Evolutionary conservation across 2,797 vertebrate species (phyloP).

Genomic region (Fundulus diaphanus): DNA sequence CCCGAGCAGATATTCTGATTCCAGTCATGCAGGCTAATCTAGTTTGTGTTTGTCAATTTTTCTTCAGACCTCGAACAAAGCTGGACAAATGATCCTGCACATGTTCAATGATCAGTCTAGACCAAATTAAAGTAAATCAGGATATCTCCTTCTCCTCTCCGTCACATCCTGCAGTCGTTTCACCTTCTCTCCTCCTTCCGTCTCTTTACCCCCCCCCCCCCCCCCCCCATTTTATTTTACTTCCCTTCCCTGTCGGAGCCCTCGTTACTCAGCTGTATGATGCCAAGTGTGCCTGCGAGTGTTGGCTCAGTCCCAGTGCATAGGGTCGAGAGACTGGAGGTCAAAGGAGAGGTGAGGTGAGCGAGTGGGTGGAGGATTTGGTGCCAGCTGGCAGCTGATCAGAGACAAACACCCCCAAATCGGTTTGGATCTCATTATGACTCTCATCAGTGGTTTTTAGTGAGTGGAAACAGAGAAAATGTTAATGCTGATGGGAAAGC

Average conservation of each 20-base stretch:
- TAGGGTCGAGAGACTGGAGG: slow-evolving; percentile 68
- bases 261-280: slow-evolving; percentile 32
- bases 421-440: slow-evolving; percentile 39
- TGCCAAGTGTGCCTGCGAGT: slow-evolving; percentile 73
- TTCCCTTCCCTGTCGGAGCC: slow-evolving; percentile 24
- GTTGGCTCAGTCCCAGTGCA: slow-evolving; percentile 73
- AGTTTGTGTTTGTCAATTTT: background rate
- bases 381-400: slow-evolving; percentile 80
- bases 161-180: background rate
- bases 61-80: background rate
- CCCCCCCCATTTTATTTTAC: slow-evolving; percentile 20
- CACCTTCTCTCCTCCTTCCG: slow-evolving; percentile 2
- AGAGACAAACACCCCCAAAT: slow-evolving; percentile 49
- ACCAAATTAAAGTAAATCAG: background rate
- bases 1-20: background rate
- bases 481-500: background rate
- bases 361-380: slow-evolving; percentile 43
- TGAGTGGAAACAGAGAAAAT: background rate
- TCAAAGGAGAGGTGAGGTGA: slow-evolving; percentile 76
- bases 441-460: slow-evolving; percentile 11
- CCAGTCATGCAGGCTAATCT: background rate
- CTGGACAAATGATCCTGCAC: background rate
- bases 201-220: no score
- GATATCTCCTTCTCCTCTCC: slow-evolving; percentile 1
- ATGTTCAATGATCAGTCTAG: background rate